phyloP scores from a whole-genome alignment of 1,140 invertebrate genomes.

The Zaprionus ghesquierei region DNA sequence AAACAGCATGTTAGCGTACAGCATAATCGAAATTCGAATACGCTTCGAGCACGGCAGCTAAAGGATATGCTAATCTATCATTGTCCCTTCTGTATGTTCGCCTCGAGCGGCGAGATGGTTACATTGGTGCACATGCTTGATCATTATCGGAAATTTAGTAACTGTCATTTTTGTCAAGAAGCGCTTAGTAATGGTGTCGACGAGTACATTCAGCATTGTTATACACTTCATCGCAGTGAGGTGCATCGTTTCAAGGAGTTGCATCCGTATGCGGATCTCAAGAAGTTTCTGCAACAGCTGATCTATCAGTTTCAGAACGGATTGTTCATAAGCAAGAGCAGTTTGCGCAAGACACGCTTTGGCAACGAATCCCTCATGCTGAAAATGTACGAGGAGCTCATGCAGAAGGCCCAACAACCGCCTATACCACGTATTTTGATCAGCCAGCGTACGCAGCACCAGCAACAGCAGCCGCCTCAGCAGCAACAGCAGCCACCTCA shows the following conservation, averaged over 20 bases:
- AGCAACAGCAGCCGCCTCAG: background rate
- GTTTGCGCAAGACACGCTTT: slow-evolving; percentile 40
- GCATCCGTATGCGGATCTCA: slow-evolving; percentile 35
- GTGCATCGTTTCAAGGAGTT: slow-evolving; percentile 26
- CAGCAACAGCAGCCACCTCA: background rate
- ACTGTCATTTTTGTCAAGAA: slow-evolving; percentile 30
- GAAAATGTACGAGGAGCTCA: slow-evolving; percentile 31
- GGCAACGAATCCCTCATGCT: background rate
- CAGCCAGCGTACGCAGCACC: background rate
- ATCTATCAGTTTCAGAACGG: slow-evolving; percentile 63
- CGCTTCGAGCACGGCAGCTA: slow-evolving; percentile 2
- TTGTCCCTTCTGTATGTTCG: slow-evolving; percentile 54
- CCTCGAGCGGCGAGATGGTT: slow-evolving; percentile 27
- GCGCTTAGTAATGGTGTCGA: slow-evolving; percentile 30
- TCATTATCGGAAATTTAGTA: slow-evolving; percentile 43
- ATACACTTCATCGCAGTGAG: slow-evolving; percentile 10
- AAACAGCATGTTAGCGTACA: slow-evolving; percentile 35
- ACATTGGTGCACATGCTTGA: slow-evolving; percentile 54
- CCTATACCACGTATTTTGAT: slow-evolving; percentile 40
- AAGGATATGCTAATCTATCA: slow-evolving; percentile 34
- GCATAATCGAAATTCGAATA: slow-evolving; percentile 12
- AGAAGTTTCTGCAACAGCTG: slow-evolving; percentile 50
- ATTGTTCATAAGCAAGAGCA: slow-evolving; percentile 57
- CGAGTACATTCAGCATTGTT: slow-evolving; percentile 57
- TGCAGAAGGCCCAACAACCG: slow-evolving; percentile 17